Percentiles rank a stretch among this genome's conserved stretches.
Evolutionary conservation across 2,888 invertebrate genomes (phyloP).

Genomic region (Synanthedon andrenaeformis): DNA sequence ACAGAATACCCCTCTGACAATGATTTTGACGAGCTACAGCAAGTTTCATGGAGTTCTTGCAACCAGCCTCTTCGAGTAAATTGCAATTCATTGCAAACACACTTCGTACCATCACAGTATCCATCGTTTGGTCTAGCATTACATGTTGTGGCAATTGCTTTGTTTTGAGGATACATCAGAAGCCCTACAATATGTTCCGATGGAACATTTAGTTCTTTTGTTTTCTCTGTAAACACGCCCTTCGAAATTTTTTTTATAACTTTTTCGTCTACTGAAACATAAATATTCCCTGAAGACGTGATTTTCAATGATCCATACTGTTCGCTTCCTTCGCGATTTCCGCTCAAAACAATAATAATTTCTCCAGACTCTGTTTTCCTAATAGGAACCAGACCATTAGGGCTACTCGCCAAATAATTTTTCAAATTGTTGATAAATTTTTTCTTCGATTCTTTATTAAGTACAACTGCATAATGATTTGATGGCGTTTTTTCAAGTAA

Average conservation of each 20-base stretch:
- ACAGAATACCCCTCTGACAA: no score
- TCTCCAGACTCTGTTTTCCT: slow-evolving; percentile 26
- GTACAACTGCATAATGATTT: slow-evolving; percentile 28
- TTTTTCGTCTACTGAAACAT: slow-evolving; percentile 24
- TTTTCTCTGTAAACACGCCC: slow-evolving; percentile 4
- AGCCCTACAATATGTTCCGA: slow-evolving; percentile 12
- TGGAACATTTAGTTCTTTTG: not conserved
- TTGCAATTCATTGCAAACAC: slow-evolving; percentile 20
- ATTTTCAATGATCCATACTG: slow-evolving; percentile 32
- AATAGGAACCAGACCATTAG: slow-evolving; percentile 23
- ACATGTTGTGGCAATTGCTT: slow-evolving; percentile 25
- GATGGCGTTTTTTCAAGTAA: slow-evolving; percentile 25
- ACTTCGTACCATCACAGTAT: slow-evolving; percentile 22
- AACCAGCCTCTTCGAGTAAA: not conserved
- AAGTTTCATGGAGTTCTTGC: not conserved
- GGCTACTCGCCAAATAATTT: slow-evolving; percentile 19
- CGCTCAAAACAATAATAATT: slow-evolving; percentile 25
- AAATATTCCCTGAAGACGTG: slow-evolving; percentile 36
- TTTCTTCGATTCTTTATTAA: slow-evolving; percentile 33
- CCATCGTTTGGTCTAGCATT: slow-evolving; percentile 14
- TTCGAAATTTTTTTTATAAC: slow-evolving; percentile 12
- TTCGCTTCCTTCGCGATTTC: slow-evolving; percentile 11
- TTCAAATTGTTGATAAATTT: slow-evolving; percentile 30
- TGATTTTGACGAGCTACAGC: not conserved
- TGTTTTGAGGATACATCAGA: slow-evolving; percentile 15